A percentile compares a stretch with the other conserved stretches of the same genome.
These are phyloP conservation scores for Corvus hawaiiensis DNA, from an alignment of 2,113 vertebrate genomes.

Conservation along the genomic window DNA sequence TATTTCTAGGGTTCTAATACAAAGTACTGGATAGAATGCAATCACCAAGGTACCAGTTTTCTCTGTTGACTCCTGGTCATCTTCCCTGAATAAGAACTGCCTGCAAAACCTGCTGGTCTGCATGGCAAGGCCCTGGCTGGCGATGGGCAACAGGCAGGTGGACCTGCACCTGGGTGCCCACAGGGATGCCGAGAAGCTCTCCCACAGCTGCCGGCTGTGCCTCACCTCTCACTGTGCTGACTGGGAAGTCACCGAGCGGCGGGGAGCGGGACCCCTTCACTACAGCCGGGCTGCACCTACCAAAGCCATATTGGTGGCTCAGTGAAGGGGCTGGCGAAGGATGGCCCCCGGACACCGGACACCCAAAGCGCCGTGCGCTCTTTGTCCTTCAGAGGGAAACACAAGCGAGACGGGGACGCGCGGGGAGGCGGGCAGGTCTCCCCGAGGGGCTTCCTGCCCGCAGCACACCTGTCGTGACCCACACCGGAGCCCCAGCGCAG, in stretches of 20 bases:
- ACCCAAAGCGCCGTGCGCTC: background rate
- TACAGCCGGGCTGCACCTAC: background rate
- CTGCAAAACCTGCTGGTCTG: background rate
- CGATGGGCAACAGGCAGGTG: background rate
- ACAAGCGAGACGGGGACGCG: background rate
- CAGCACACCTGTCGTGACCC: background rate
- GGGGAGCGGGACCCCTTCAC: background rate
- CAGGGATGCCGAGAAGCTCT: background rate
- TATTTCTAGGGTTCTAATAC: background rate
- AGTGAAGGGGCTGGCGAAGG: background rate
- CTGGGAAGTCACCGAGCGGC: background rate
- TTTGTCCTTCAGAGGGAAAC: background rate
- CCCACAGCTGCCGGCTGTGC: background rate
- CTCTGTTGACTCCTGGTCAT: fast-evolving
- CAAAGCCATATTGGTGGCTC: background rate
- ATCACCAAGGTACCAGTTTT: background rate
- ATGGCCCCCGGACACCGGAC: background rate
- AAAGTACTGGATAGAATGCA: background rate
- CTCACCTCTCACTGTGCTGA: background rate
- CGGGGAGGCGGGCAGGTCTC: background rate
- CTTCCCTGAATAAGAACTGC: background rate
- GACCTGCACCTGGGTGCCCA: background rate
- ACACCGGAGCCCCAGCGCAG: background rate
- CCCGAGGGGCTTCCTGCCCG: background rate
- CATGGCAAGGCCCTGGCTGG: background rate